Percentiles rank a stretch among this genome's conserved stretches.
These are phyloP conservation scores for Sceloporus undulatus DNA, from an alignment of 2,113 vertebrate genomes.

Conservation along the genomic window DNA sequence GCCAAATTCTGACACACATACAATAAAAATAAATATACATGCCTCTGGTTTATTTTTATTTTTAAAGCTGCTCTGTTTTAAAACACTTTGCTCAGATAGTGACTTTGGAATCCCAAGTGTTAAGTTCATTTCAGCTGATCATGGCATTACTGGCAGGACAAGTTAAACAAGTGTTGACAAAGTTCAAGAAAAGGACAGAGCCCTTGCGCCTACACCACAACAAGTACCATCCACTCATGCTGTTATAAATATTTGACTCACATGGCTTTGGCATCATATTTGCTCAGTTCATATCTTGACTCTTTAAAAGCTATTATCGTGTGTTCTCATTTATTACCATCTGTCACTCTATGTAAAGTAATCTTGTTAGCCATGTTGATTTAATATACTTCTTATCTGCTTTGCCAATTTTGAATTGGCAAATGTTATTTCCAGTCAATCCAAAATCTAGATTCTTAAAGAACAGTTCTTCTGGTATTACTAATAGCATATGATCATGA, in stretches of 20 bases:
- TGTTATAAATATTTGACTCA: slow-evolving; percentile 30
- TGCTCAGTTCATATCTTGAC: slow-evolving; percentile 28
- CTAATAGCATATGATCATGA: background rate
- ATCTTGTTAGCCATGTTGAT: slow-evolving; percentile 37
- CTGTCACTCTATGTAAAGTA: slow-evolving; percentile 7
- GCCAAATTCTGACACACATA: background rate
- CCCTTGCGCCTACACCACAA: background rate
- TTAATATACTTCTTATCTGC: slow-evolving; percentile 9
- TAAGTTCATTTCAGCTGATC: background rate
- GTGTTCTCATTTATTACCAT: slow-evolving; percentile 21
- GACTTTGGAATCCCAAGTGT: background rate
- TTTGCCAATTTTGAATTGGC: slow-evolving; percentile 17
- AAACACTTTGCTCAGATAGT: background rate
- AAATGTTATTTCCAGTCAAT: slow-evolving; percentile 7
- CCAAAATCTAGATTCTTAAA: background rate
- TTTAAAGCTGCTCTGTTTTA: background rate
- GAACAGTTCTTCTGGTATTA: background rate
- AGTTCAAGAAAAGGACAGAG: slow-evolving; percentile 26
- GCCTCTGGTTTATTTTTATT: background rate
- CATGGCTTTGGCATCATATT: slow-evolving; percentile 15
- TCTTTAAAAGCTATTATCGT: slow-evolving; percentile 33
- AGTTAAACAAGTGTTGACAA: slow-evolving; percentile 29
- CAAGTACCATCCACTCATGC: slow-evolving; percentile 4
- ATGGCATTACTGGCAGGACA: background rate
- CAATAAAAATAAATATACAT: slow-evolving; percentile 3